Percentiles rank a stretch among this genome's conserved stretches.
Conservation (phyloP, 2,888 invertebrate species). For the Clepsis dumicolana region DNA sequence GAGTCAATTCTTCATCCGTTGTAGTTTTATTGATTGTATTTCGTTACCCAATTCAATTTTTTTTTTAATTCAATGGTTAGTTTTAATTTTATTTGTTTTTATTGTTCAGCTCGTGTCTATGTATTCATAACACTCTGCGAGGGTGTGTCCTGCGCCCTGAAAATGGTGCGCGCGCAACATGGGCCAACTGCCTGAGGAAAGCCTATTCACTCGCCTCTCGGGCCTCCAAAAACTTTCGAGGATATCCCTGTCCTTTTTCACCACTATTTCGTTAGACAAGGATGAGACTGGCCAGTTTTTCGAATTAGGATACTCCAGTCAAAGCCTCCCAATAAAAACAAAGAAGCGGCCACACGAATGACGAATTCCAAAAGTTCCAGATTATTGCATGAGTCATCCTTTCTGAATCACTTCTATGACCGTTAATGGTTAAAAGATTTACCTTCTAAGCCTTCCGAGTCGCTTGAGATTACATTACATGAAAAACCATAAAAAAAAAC, state of each 20-base stretch:
- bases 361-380: conserved; percentile 17
- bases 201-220: conserved; percentile 51
- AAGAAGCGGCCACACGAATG: conserved; percentile 16
- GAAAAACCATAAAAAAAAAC: no score
- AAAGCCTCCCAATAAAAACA: conserved; percentile 32
- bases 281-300: conserved; percentile 22
- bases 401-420: conserved; percentile 21
- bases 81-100: conserved; percentile 17
- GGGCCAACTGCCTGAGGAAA: conserved; percentile 62
- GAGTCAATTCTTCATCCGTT: no score
- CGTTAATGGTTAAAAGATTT: conserved; percentile 9
- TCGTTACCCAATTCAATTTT: not conserved
- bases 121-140: conserved; percentile 65
- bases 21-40: not conserved
- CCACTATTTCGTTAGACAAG: conserved; percentile 44
- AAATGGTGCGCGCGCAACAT: conserved; percentile 79
- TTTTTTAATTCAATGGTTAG: not conserved
- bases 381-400: conserved; percentile 23
- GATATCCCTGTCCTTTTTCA: conserved; percentile 52
- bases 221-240: conserved; percentile 56
- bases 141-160: conserved; percentile 82
- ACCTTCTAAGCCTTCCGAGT: not conserved
- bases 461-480: not conserved
- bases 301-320: conserved; percentile 6
- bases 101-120: conserved; percentile 60